Percentiles rank a stretch among this genome's conserved stretches.
These are phyloP conservation scores for Leucozona laternaria DNA, from an alignment of 2,888 invertebrate genomes.

Conservation along the genomic window DNA sequence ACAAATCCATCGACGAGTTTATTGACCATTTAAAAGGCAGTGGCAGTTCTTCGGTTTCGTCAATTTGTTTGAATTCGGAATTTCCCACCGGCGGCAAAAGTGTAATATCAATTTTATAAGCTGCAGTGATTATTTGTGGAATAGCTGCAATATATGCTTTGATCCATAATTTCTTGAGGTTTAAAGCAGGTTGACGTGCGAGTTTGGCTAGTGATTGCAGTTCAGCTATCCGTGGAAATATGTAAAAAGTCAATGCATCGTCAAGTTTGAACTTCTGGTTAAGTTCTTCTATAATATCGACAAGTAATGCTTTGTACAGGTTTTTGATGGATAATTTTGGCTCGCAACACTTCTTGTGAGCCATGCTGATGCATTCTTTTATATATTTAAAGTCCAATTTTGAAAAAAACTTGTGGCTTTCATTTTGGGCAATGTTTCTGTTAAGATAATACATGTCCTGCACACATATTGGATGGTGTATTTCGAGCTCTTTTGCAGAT, in stretches of 20 bases:
- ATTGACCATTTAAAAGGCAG: slow-evolving; percentile 77
- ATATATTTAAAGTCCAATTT: slow-evolving; percentile 78
- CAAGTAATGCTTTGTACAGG: slow-evolving; percentile 48
- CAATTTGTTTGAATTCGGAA: slow-evolving; percentile 75
- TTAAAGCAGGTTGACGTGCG: slow-evolving; percentile 27
- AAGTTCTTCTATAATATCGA: slow-evolving; percentile 49
- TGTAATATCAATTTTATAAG: neutral
- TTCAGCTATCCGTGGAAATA: slow-evolving; percentile 49
- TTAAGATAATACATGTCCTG: slow-evolving; percentile 81
- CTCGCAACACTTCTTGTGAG: slow-evolving; percentile 73
- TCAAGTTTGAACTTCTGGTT: no score
- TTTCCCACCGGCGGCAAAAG: slow-evolving; percentile 43
- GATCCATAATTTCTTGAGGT: slow-evolving; percentile 78
- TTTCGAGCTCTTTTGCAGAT: slow-evolving; percentile 53
- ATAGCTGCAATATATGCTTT: neutral
- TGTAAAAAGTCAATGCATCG: neutral
- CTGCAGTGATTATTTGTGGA: neutral
- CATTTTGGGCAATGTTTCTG: slow-evolving; percentile 79
- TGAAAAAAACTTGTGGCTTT: slow-evolving; percentile 77
- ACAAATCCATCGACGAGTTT: slow-evolving; percentile 78
- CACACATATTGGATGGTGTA: slow-evolving; percentile 78
- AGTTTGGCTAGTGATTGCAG: slow-evolving; percentile 42
- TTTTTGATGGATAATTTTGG: slow-evolving; percentile 32
- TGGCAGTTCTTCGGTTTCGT: slow-evolving; percentile 50
- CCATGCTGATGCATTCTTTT: slow-evolving; percentile 76